Conservation (phyloP, 2,113 vertebrate genomes). For the Octodon degus region DNA sequence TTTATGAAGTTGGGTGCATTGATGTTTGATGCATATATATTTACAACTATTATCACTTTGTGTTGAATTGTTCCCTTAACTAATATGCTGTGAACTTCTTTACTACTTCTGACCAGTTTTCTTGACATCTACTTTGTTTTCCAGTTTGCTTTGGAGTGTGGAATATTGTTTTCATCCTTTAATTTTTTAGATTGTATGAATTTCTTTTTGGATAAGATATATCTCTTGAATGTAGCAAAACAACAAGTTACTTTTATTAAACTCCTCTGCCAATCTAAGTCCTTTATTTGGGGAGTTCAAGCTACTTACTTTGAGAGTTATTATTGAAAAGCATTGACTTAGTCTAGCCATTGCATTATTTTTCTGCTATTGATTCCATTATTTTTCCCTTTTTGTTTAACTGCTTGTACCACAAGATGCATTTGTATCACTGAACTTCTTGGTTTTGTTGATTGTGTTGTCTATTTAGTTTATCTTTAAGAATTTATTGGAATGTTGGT, state of each 20-base stretch:
- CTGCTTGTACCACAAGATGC: background rate
- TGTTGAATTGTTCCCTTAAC: background rate
- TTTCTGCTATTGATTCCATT: background rate
- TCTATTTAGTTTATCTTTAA: background rate
- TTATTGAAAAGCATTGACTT: background rate
- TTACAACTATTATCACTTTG: background rate
- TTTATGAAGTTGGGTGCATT: background rate
- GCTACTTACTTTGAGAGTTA: background rate
- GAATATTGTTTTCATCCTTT: background rate
- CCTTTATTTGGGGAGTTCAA: background rate
- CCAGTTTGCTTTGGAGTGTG: background rate
- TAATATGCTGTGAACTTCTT: background rate
- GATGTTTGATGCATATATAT: background rate
- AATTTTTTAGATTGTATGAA: background rate
- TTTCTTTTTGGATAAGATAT: background rate
- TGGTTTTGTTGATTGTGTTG: background rate
- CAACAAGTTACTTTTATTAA: background rate
- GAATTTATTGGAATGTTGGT: background rate
- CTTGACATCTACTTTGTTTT: background rate
- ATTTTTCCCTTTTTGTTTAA: background rate
- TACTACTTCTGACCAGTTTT: background rate
- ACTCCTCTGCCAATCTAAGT: background rate
- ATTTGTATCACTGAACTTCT: background rate
- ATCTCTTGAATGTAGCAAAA: background rate
- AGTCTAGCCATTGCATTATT: background rate